Evolutionary conservation across 2,888 invertebrate species (phyloP).

Genomic region (Rotaria magnacalcarata): DNA sequence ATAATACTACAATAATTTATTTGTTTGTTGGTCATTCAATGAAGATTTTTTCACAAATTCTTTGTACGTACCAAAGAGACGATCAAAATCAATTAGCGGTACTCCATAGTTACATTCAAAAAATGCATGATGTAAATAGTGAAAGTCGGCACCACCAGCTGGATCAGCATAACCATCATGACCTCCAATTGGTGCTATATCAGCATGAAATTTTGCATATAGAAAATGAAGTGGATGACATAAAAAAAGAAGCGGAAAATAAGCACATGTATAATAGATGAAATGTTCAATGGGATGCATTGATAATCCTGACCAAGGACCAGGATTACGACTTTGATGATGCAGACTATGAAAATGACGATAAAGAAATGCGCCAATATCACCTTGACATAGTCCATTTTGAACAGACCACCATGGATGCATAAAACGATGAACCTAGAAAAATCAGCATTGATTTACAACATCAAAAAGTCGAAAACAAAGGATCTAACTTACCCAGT

Average conservation of each 20-base stretch:
- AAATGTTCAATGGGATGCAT: not conserved
- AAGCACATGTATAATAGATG: not conserved
- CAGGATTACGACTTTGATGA: slow-evolving; percentile 1
- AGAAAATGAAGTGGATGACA: slow-evolving; percentile 25
- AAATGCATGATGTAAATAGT: not conserved
- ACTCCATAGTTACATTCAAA: slow-evolving; percentile 11
- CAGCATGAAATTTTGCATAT: slow-evolving; percentile 13
- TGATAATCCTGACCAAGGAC: not conserved
- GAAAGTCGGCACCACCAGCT: not conserved
- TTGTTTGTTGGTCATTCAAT: not conserved
- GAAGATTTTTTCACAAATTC: not conserved
- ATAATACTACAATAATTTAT: not conserved
- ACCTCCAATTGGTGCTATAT: not conserved
- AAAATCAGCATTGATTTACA: no score
- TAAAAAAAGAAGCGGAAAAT: not conserved
- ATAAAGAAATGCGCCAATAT: slow-evolving; percentile 12
- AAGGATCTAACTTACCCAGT: not conserved
- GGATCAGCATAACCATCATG: slow-evolving; percentile 11
- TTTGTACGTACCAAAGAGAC: not conserved
- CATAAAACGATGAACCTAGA: slow-evolving; percentile 2
- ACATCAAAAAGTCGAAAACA: no score
- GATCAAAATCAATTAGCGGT: slow-evolving; percentile 7
- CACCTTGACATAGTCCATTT: not conserved
- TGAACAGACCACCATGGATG: slow-evolving; percentile 1
- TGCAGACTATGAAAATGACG: not conserved